These are phyloP conservation scores for Grammomys dolichurus DNA, from an alignment of 2,113 vertebrate species.

Conservation along the genomic window DNA sequence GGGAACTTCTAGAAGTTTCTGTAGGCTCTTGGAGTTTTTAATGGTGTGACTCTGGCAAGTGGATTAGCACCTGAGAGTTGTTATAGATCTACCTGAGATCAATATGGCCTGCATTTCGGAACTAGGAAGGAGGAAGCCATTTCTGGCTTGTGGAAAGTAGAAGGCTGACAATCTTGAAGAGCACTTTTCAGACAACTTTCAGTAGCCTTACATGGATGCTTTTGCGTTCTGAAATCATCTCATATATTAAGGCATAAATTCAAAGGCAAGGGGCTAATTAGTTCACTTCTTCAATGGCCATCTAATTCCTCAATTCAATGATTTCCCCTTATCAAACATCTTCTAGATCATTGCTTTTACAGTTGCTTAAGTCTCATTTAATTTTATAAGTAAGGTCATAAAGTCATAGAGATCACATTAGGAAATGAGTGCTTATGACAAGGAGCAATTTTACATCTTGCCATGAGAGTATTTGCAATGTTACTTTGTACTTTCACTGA, in stretches of 20 bases:
- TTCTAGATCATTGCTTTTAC: constrained; percentile 17
- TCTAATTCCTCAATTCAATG: background rate
- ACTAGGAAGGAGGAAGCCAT: background rate
- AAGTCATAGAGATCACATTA: background rate
- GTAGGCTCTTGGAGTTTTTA: background rate
- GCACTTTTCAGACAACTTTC: background rate
- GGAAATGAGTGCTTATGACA: background rate
- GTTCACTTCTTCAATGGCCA: background rate
- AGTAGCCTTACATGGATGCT: background rate
- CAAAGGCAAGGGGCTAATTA: background rate
- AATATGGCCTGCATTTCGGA: background rate
- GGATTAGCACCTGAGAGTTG: background rate
- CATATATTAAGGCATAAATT: background rate
- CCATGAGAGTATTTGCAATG: background rate
- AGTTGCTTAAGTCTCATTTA: constrained; percentile 6
- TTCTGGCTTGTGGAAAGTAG: background rate
- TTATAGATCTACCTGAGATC: background rate
- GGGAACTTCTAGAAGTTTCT: background rate
- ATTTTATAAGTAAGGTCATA: constrained; percentile 28
- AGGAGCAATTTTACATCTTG: constrained; percentile 9
- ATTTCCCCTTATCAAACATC: constrained; percentile 16
- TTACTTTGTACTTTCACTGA: constrained; percentile 4
- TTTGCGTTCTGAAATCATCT: background rate
- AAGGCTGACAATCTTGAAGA: background rate
- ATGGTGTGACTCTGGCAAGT: background rate